Conservation (phyloP, 2,113 vertebrate species). For the Lontra canadensis region DNA sequence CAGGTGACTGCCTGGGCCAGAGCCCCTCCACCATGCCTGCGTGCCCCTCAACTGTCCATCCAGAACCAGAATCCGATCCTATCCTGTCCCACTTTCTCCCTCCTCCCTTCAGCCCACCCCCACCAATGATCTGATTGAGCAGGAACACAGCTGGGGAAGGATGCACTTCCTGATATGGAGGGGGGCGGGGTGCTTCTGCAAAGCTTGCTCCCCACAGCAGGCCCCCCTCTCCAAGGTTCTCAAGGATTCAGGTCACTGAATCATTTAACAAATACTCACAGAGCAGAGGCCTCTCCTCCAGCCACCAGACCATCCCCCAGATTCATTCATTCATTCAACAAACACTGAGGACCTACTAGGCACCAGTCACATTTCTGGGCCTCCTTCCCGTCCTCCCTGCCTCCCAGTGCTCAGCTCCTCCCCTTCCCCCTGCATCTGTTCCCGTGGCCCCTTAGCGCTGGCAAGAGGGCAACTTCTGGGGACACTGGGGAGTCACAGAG, state of each 20-base stretch:
- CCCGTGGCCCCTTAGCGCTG: neutral
- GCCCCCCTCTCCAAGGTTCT: neutral
- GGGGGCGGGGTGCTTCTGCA: too few relatives aligned
- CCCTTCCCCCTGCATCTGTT: fast-evolving
- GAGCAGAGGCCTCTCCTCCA: neutral
- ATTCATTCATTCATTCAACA: neutral
- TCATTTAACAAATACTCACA: neutral
- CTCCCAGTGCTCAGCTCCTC: neutral
- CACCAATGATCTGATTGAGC: neutral
- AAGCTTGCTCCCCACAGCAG: neutral
- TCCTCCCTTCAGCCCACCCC: neutral
- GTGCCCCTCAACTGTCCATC: neutral
- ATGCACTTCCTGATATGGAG: neutral
- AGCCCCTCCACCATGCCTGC: neutral
- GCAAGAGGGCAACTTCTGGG: neutral
- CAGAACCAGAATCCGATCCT: neutral
- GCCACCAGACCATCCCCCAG: neutral
- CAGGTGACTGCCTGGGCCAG: neutral
- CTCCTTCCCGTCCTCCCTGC: neutral
- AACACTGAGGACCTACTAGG: neutral
- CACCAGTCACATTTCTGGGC: neutral
- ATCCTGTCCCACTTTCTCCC: too few relatives aligned
- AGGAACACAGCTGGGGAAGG: neutral
- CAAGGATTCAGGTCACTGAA: neutral
- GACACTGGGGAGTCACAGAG: neutral